Evolutionary conservation across 2,113 vertebrate genomes (phyloP), one percentile per base, ranked within the genome.

Genomic region (Zosterops borbonicus): DNA sequence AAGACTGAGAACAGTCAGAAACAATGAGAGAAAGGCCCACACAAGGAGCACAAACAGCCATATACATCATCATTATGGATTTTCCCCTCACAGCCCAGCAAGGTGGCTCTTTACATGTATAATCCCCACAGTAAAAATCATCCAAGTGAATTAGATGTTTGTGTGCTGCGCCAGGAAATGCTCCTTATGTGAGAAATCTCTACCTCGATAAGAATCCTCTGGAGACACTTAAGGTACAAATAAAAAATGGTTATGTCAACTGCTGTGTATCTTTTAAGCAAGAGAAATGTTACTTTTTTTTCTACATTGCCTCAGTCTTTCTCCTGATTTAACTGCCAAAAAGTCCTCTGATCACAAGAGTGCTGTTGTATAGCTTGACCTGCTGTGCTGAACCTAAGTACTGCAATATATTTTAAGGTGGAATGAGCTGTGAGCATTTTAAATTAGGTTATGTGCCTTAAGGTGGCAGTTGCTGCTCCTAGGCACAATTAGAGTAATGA

Each of bases 221-320:
- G 89, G 97, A 97, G 98, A 96, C 28, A 37, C 95, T 97, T 77
- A 92, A 96, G 87, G 85, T 63, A 27, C 95, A 95, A 96, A 92
- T 96, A 70, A 98, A 98, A 96, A 97, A 97, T 97, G 92, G 83
- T 73, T 90, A 89, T 96, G 96, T 98, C 98, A 97, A 92, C 83
- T 24, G 22, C 42, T 87, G 91, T 67, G 91, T 91, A 95, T 97
- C 95, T 95, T 96, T 95, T 97, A 97, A 97, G 85, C 73, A 96
- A 96, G 95, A 98, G 82, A 95, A 95, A 98, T 96, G 73, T 19
- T 62, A 52, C 27, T 39, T 93, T 56, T 63, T 95, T 63, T 95
- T 75, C 63, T 21, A 41, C 53, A 44, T 96, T 64, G 75, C 89
- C 88, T 94, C 78, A 80, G 92, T 89, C 92, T 88, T 82, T 94